Evolutionary conservation across 1,140 invertebrate genomes (phyloP), one percentile per base, ranked within the genome.

Genomic region (Drosophila biarmipes): DNA sequence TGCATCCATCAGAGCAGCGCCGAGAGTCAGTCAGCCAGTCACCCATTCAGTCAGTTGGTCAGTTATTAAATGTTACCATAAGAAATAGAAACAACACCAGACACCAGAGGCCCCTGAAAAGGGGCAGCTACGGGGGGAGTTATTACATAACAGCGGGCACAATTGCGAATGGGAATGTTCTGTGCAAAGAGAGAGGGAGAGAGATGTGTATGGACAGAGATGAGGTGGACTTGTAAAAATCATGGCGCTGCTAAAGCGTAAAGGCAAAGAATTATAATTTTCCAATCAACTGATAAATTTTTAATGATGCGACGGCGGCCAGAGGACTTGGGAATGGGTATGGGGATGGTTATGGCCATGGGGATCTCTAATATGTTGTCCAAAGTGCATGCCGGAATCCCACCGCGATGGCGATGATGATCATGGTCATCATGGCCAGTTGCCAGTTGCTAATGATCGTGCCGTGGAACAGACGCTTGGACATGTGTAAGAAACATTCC

Each of bases 251-350:
- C 52, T 55, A 61, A 85, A 85, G 81, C 77, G 78, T 81, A 86
- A 86, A 86, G 78, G 82, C 75, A 82, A 84, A 84, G 84, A 89
- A 89, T 89, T 89, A 89, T 89, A 89, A 89, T 89, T 89, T 89
- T 89, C 84, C 84, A 89, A 89, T 89, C 84, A 89, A 89, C 84
- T 89, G 79, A 89, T 89, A 89, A 89, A 89, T 89, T 89, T 89
- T 89, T 89, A 89, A 89, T 89, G 84, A 87, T 80, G 80, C 80
- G 53, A 61, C 81, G 11, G 53, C 7, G 29, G 24, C 43, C 49
- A 42, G 54, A 29, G 49, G 19, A 46, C 38, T 31, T 10, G 42
- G 34, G 48, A 40, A 53, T 63, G 35, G 35, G 5, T 14, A 15
- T 3, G 35, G 35, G 35, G 0, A n/a, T 37, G 14, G 37, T 14